phyloP scores from a whole-genome alignment of 2,113 vertebrate genomes.

The Phylloscopus whistleri region DNA sequence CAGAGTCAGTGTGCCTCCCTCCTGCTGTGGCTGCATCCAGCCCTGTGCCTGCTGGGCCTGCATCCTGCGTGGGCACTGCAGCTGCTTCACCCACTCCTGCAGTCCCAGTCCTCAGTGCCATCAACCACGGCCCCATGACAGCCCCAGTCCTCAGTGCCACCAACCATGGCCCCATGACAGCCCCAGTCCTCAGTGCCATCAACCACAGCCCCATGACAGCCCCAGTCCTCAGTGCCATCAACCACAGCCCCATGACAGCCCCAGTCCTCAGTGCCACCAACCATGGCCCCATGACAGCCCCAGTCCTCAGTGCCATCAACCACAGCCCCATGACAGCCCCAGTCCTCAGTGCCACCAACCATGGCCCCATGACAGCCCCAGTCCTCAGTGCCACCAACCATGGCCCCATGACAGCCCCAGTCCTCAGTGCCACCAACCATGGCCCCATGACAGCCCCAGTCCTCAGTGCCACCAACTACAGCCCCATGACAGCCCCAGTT shows the following conservation, averaged over 20 bases:
- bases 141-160: background rate
- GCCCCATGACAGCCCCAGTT: background rate
- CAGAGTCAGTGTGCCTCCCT: background rate
- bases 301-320: too few species aligned
- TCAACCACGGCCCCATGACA: rapidly evolving
- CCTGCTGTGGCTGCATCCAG: background rate
- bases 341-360: too few species aligned
- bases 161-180: background rate
- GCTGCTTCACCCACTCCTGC: background rate
- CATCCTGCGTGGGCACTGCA: rapidly evolving
- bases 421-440: too few species aligned
- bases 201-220: background rate
- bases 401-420: too few species aligned
- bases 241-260: background rate
- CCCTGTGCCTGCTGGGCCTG: background rate
- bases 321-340: too few species aligned
- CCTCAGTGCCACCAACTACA: too few species aligned
- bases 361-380: too few species aligned
- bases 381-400: too few species aligned
- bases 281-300: too few species aligned
- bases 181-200: background rate
- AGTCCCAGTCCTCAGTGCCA: background rate
- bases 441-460: too few species aligned
- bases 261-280: too few species aligned
- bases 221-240: background rate